These are phyloP conservation scores for Syrphus vitripennis DNA, from an alignment of 2,888 invertebrate species.

Conservation along the genomic window DNA sequence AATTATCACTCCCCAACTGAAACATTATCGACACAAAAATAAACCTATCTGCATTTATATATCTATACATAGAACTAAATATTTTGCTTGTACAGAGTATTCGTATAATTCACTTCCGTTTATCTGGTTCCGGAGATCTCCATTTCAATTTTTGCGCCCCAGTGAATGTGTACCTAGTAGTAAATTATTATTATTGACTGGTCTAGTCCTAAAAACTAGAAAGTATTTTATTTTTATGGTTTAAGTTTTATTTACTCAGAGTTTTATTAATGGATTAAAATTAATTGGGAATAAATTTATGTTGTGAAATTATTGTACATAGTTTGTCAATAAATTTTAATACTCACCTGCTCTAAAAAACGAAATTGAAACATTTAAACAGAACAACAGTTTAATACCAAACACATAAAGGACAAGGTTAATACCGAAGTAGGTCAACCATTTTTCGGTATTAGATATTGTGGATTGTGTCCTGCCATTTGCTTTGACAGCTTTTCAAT, in stretches of 20 bases:
- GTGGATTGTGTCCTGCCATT: too few relatives aligned
- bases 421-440: too few relatives aligned
- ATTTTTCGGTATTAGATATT: too few relatives aligned
- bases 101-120: not conserved
- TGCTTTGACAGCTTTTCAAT: too few relatives aligned
- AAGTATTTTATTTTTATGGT: conserved; percentile 25
- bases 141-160: not conserved
- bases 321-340: too few relatives aligned
- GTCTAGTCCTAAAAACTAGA: not conserved
- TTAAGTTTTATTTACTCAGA: conserved; percentile 18
- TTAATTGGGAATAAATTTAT: not conserved
- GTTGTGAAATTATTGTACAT: not conserved
- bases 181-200: too few relatives aligned
- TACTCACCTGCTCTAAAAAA: too few relatives aligned
- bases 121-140: not conserved
- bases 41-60: not conserved
- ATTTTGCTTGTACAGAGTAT: not conserved
- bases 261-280: conserved; percentile 44
- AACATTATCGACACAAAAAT: not conserved
- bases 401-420: too few relatives aligned
- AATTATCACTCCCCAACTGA: conserved; percentile 19
- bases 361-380: too few relatives aligned
- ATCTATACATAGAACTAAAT: not conserved
- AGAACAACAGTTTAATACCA: too few relatives aligned
- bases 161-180: not conserved